Percentiles rank a stretch among this genome's conserved stretches.
These are phyloP conservation scores for Phacellophora camtschatica DNA, from an alignment of 30 jellyfish, hydroid and myxozoan species.

Conservation along the genomic window DNA sequence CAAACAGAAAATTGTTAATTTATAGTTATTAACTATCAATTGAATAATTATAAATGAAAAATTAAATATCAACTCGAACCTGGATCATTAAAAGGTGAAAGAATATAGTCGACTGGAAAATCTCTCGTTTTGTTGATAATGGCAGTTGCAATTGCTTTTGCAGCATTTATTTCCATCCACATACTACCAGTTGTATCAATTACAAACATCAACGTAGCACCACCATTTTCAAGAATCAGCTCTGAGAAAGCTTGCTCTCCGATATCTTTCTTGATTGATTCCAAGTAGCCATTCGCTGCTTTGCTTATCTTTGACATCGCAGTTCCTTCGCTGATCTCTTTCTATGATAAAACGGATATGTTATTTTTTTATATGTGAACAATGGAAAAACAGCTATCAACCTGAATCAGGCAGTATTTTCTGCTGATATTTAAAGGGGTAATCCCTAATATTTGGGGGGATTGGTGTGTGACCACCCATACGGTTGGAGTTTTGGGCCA, in stretches of 20 bases:
- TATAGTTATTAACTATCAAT: too few relatives aligned
- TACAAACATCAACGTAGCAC: constrained; percentile 70
- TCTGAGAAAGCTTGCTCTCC: constrained; percentile 49
- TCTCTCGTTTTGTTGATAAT: constrained; percentile 56
- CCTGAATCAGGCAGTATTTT: too few relatives aligned
- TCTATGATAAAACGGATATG: background rate
- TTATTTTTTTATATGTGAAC: too few relatives aligned
- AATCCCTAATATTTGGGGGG: too few relatives aligned
- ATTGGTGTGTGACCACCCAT: too few relatives aligned
- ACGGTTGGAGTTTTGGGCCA: too few relatives aligned
- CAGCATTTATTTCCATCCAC: constrained; percentile 61
- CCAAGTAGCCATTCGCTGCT: constrained; percentile 59
- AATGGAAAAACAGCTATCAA: too few relatives aligned
- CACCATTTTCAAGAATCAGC: constrained; percentile 62
- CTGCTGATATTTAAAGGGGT: too few relatives aligned
- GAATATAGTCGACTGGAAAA: constrained; percentile 74
- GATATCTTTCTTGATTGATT: constrained; percentile 32
- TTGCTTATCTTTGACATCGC: constrained; percentile 37
- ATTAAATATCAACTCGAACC: too few relatives aligned
- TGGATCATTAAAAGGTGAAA: constrained; percentile 83
- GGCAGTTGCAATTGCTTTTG: constrained; percentile 67
- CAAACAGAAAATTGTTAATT: too few relatives aligned
- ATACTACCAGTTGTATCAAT: constrained; percentile 80
- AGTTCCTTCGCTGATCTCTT: constrained; percentile 53
- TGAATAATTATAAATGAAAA: too few relatives aligned